Base-by-base conservation (phyloP, 2,113 vertebrate species). In the Anhinga anhinga region DNA sequence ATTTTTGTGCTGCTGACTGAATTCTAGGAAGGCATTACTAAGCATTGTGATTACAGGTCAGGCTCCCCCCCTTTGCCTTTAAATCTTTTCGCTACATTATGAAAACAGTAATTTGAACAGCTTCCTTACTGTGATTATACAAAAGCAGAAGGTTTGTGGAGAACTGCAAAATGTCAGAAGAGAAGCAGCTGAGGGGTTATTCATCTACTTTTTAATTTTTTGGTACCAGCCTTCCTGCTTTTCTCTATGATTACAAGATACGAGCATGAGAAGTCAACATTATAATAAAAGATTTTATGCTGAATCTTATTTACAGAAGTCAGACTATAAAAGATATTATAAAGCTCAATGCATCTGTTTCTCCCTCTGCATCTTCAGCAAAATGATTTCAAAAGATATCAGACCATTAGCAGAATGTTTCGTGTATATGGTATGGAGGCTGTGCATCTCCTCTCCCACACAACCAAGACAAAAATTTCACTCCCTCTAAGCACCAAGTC, bases 1-100 rank as follows among this genome's bases (percentile, higher is more conserved):
- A 91, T 94, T 97, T 97, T 65, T 95, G 89, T 32, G 0, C 58
- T 95, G 95, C 95, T 91, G 93, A 73, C 86, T 95, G 95, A 96
- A 90, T 90, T 77, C 74, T 72, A 95, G 91, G 84, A 96, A 95
- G 94, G 84, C 95, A 95, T 97, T 96, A 96, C 95, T 96, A 97
- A 97, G 96, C 96, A 94, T 66, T 95, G 93, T 93, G 95, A 94
- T 96, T 94, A 94, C 97, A 96, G 96, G 95, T 95, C 96, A 96
- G 84, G 74, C 78, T 95, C 82, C 80, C 91, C 87, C 93, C 84
- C 84, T 93, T 77, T 53, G 91, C 95, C 86, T 93, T 93, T 92
- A 72, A 81, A 91, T 96, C 86, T 90, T 87, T 88, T 55, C 0
- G 8, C 78, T 81, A 83, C 84, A 74, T 94, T 94, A 88, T 71